Evolutionary conservation across 1,140 invertebrate genomes (phyloP).

Genomic region (Drosophila yakuba): DNA sequence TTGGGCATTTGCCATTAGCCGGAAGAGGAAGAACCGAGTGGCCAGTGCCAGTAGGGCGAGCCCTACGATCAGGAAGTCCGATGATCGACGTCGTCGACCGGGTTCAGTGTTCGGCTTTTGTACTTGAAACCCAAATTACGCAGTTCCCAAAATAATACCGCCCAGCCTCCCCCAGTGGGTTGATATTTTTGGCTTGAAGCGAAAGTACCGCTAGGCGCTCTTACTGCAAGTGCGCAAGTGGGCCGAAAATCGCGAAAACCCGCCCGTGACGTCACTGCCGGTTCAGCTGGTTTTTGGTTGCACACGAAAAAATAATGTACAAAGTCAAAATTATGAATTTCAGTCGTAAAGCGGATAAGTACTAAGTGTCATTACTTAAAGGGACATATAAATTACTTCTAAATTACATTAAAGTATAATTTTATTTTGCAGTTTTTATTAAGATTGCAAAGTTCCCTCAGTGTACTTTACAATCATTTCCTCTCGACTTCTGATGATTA

Average conservation of each 20-base stretch:
- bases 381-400: too few relatives aligned
- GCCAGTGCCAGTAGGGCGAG: background rate
- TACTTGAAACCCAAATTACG: conserved; percentile 82
- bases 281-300: conserved; percentile 12
- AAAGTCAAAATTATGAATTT: background rate
- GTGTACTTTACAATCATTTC: conserved; percentile 4
- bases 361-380: too few relatives aligned
- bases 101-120: conserved; percentile 76
- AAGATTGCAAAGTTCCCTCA: background rate
- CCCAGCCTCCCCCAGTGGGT: conserved; percentile 24
- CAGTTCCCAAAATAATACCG: conserved; percentile 68
- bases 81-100: conserved; percentile 26
- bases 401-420: background rate
- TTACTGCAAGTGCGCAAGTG: conserved; percentile 56
- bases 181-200: conserved; percentile 51
- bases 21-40: conserved; percentile 44
- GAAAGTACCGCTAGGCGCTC: conserved; percentile 70
- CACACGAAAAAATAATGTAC: background rate
- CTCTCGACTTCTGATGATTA: conserved; percentile 10
- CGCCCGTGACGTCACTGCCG: conserved; percentile 58
- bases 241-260: conserved; percentile 28
- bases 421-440: too few relatives aligned
- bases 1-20: conserved; percentile 39
- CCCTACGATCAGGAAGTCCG: conserved; percentile 61
- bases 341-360: too few relatives aligned